Conservation (phyloP, 2,113 vertebrate species). For the Holacanthus passer region DNA sequence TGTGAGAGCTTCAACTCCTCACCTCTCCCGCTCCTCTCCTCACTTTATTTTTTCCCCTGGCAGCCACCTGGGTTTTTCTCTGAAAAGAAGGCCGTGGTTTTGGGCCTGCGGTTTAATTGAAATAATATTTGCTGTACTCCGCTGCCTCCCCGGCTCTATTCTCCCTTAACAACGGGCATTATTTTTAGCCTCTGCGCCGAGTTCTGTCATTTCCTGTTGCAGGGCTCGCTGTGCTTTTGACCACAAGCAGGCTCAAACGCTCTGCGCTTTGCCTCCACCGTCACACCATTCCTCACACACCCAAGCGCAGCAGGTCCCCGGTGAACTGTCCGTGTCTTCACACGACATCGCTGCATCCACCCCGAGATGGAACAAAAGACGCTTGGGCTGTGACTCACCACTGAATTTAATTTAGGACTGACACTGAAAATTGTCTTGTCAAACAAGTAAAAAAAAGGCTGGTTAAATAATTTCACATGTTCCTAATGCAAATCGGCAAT, state of each 20-base stretch:
- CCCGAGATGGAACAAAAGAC: slow-evolving; percentile 9
- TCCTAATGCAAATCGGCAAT: neutral
- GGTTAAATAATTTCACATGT: slow-evolving; percentile 9
- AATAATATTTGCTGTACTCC: slow-evolving; percentile 85
- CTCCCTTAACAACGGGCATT: slow-evolving; percentile 82
- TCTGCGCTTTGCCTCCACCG: slow-evolving; percentile 36
- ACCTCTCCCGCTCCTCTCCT: slow-evolving; percentile 35
- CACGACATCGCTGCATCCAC: neutral
- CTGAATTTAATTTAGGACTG: slow-evolving; percentile 2
- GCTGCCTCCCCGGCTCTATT: slow-evolving; percentile 76
- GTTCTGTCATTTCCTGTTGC: slow-evolving; percentile 85
- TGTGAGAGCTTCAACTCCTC: slow-evolving; percentile 50
- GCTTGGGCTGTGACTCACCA: neutral
- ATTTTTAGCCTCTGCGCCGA: slow-evolving; percentile 82
- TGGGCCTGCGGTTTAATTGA: slow-evolving; percentile 77
- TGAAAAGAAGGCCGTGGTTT: slow-evolving; percentile 69
- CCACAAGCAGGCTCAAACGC: slow-evolving; percentile 59
- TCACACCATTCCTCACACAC: slow-evolving; percentile 39
- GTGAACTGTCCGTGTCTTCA: slow-evolving; percentile 25
- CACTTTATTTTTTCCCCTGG: slow-evolving; percentile 34
- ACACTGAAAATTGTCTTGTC: neutral
- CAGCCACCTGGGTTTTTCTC: slow-evolving; percentile 66
- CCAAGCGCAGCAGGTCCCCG: neutral
- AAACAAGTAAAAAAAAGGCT: slow-evolving; percentile 4
- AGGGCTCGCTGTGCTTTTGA: slow-evolving; percentile 43